Evolutionary conservation across 2,888 invertebrate genomes (phyloP).

Genomic region (Athrips mouffetella): DNA sequence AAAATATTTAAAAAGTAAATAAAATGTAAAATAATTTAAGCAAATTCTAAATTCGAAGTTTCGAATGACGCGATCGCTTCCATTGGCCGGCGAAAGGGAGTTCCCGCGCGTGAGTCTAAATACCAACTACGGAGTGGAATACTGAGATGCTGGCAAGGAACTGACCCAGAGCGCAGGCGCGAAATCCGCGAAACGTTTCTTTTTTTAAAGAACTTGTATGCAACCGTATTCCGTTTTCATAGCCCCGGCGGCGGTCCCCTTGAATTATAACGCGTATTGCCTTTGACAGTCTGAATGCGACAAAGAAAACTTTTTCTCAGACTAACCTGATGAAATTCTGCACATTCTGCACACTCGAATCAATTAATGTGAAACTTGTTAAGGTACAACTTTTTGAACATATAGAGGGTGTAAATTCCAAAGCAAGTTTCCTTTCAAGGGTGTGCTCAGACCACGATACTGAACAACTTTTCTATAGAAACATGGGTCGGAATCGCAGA

Average conservation of each 20-base stretch:
- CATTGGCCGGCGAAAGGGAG: background rate
- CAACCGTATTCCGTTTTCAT: constrained; percentile 31
- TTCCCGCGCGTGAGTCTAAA: background rate
- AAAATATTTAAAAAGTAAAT: background rate
- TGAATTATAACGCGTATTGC: constrained; percentile 44
- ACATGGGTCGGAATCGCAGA: too few species aligned
- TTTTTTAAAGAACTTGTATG: constrained; percentile 28
- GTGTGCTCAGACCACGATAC: too few species aligned
- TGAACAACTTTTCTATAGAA: background rate
- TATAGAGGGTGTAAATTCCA: background rate
- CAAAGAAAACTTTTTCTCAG: too few species aligned
- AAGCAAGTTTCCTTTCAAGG: too few species aligned
- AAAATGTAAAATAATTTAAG: background rate
- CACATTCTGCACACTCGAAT: background rate
- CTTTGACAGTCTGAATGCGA: constrained; percentile 40
- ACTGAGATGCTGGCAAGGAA: constrained; percentile 34
- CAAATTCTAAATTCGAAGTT: constrained; percentile 6
- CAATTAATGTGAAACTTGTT: background rate
- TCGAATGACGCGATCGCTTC: constrained; percentile 1
- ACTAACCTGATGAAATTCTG: too few species aligned
- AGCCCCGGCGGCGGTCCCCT: constrained; percentile 28
- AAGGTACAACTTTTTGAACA: background rate
- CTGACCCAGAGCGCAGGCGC: constrained; percentile 42
- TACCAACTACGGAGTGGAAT: background rate
- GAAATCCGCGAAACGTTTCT: constrained; percentile 23